These are phyloP conservation scores for Condylura cristata DNA, from an alignment of 2,113 vertebrate species.

Conservation along the genomic window DNA sequence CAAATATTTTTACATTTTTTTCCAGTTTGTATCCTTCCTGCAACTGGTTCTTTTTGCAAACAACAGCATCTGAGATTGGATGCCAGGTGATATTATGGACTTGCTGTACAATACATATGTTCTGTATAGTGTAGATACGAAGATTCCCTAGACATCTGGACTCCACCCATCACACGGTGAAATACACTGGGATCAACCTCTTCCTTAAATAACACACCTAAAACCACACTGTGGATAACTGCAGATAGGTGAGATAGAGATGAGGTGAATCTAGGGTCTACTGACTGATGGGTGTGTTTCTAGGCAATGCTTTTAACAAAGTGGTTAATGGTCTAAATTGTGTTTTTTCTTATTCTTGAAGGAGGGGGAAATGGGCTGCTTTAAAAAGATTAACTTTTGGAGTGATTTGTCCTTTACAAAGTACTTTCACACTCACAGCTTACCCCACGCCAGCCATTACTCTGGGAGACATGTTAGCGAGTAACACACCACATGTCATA, in stretches of 20 bases:
- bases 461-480: fast-evolving
- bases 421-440: neutral
- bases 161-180: too few species aligned
- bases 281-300: neutral
- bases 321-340: neutral
- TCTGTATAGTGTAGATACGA: neutral
- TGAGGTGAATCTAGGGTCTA: neutral
- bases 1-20: neutral
- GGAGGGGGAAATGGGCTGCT: neutral
- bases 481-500: fast-evolving
- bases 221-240: neutral
- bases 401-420: neutral
- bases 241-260: neutral
- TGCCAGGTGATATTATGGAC: neutral
- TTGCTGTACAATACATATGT: neutral
- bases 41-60: neutral
- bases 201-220: too few species aligned
- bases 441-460: neutral
- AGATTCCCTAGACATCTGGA: neutral
- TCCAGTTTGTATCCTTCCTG: neutral
- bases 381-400: neutral
- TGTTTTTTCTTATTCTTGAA: neutral
- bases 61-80: neutral
- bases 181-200: too few species aligned
- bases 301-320: neutral